Evolutionary conservation across 2,888 invertebrate species (phyloP).

Genomic region (Dastarcus helophoroides): DNA sequence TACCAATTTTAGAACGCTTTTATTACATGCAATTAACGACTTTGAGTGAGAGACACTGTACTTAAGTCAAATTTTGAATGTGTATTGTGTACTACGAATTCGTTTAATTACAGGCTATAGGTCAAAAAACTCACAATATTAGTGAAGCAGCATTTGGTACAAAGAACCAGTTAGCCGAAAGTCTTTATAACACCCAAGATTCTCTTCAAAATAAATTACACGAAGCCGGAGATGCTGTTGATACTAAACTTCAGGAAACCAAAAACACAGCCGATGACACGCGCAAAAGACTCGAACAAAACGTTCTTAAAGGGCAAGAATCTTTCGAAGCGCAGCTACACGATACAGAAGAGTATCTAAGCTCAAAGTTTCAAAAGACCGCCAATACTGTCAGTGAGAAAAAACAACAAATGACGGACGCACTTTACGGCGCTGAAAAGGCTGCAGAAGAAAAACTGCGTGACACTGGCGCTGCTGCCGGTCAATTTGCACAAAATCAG

Average conservation of each 20-base stretch:
- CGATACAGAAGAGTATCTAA: not conserved
- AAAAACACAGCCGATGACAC: constrained; percentile 22
- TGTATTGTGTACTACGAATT: too few species aligned
- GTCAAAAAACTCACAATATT: too few species aligned
- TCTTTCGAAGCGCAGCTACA: not conserved
- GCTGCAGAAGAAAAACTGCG: constrained; percentile 30
- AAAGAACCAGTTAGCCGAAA: too few species aligned
- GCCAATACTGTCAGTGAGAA: not conserved
- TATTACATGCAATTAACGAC: too few species aligned
- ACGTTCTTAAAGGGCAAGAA: not conserved
- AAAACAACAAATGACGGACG: constrained; percentile 38
- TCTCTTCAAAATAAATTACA: constrained; percentile 1
- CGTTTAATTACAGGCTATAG: too few species aligned
- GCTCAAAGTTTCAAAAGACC: not conserved
- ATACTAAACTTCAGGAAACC: constrained; percentile 50
- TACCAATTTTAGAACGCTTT: too few species aligned
- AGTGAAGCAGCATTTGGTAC: too few species aligned
- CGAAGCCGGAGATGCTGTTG: constrained; percentile 36
- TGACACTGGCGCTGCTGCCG: constrained; percentile 14
- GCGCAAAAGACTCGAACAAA: constrained; percentile 8
- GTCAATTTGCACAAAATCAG: not conserved
- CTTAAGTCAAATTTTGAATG: too few species aligned
- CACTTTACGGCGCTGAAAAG: constrained; percentile 29
- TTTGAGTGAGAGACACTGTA: too few species aligned
- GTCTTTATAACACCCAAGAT: too few species aligned